Evolutionary conservation across 53 echinoderm and acorn worm genomes (phyloP), one percentile per base, ranked within the genome.

Genomic region (Paelopatides confundens): DNA sequence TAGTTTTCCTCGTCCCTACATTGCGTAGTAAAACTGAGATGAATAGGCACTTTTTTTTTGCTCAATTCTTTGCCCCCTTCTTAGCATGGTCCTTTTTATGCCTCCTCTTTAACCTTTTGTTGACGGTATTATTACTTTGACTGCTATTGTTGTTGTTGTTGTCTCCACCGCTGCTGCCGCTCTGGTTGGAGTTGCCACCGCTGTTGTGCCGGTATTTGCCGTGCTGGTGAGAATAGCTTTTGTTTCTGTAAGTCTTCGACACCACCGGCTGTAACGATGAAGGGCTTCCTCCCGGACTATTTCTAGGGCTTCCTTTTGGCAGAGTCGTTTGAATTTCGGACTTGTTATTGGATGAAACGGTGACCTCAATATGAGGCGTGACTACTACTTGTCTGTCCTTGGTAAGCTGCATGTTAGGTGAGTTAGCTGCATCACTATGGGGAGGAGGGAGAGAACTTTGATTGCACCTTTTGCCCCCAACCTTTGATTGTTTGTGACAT

Each of bases 211-310:
- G 94, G 69, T 76, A 94, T 82, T 92, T 92, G 85, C 91, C 85
- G 49, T 43, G 31, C 24, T 27, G 14, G 62, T 92, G 85, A 5
- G 66, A 34, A 58, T 58, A 34, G 82, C 71, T 91, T 67, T 90
- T 89, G 87, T 93, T 97, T 35, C 88, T 93, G 67, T 66, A 97
- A n/a, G 95, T 95, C 86, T 88, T 77, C 38, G 97, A 90, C 38
- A 91, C 88, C 48, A 97, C 93, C 23, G 92, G 90, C 31, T 90
- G 92, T 32, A 86, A 32, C 10, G 71, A 39, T 26, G 66, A 33
- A 81, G 86, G 69, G 62, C 66, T 76, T 23, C 27, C 28, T 28
- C 76, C 47, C 18, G 31, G 8, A 28, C n/a, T 26, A 46, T 35
- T 83, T 23, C 62, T 63, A 18, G 83, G 37, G 43, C 38, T 83